Percentiles rank a stretch among this genome's conserved stretches.
phyloP scores from a whole-genome alignment of 2,113 vertebrate species.

The Callospermophilus lateralis region DNA sequence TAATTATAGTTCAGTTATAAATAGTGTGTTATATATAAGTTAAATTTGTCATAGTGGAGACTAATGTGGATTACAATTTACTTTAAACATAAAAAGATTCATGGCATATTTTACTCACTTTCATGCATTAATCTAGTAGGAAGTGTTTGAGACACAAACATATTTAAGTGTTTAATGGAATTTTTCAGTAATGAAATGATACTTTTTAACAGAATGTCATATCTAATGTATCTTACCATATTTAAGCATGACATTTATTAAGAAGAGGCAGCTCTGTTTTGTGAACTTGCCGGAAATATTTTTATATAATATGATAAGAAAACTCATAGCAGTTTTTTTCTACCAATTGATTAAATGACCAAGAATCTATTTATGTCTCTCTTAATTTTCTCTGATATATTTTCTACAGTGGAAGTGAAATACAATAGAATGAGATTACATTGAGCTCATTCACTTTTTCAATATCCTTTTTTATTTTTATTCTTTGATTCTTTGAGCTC shows the following conservation, averaged over 20 bases:
- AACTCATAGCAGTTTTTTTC: neutral
- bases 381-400: slow-evolving; percentile 17
- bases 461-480: neutral
- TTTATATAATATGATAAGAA: slow-evolving; percentile 39
- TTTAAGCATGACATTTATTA: slow-evolving; percentile 2
- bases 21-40: neutral
- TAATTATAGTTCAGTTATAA: neutral
- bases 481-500: neutral
- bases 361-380: slow-evolving; percentile 8
- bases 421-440: neutral
- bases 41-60: neutral
- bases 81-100: slow-evolving; percentile 40
- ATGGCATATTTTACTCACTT: slow-evolving; percentile 2
- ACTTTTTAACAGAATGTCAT: slow-evolving; percentile 17
- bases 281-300: neutral
- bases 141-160: slow-evolving; percentile 36
- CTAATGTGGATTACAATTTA: neutral
- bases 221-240: slow-evolving; percentile 18
- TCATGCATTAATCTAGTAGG: neutral
- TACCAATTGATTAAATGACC: slow-evolving; percentile 12
- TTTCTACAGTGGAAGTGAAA: neutral
- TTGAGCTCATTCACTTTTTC: neutral
- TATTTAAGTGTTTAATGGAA: slow-evolving; percentile 36
- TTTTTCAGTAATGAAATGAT: slow-evolving; percentile 62
- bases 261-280: slow-evolving; percentile 8